A percentile compares a stretch with the other conserved stretches of the same genome.
Evolutionary conservation across 2,888 invertebrate species (phyloP).

Genomic region (Pantelozetes paolii): DNA sequence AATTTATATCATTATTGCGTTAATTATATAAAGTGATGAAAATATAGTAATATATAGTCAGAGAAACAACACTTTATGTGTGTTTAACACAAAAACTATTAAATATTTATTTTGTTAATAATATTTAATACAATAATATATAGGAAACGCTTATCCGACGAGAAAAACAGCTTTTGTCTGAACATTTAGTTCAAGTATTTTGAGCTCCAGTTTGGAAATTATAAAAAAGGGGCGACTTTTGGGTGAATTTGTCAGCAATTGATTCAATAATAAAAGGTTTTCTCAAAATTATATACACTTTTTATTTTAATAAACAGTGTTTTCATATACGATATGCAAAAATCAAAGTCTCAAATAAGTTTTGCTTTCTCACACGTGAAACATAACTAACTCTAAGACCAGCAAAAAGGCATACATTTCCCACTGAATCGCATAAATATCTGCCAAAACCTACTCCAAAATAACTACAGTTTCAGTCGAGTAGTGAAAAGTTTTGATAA

Average conservation of each 20-base stretch:
- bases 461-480: not conserved
- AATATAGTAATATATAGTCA: no score
- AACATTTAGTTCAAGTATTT: no score
- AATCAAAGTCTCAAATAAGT: not conserved
- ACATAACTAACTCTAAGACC: not conserved
- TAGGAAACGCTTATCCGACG: no score
- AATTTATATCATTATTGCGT: no score
- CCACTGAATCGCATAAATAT: slow-evolving; percentile 20
- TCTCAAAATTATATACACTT: not conserved
- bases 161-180: no score
- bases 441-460: slow-evolving; percentile 1
- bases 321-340: slow-evolving; percentile 17
- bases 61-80: no score
- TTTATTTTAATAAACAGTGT: not conserved
- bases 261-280: slow-evolving; percentile 24
- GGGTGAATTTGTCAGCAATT: not conserved
- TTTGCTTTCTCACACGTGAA: not conserved
- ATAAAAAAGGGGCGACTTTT: not conserved
- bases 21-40: no score
- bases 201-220: not conserved
- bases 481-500: slow-evolving; percentile 17
- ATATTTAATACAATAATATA: no score
- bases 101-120: no score
- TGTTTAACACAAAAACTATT: no score
- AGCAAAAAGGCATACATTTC: not conserved